phyloP scores from a whole-genome alignment of 2,113 vertebrate species.

The Hemichromis elongatus region DNA sequence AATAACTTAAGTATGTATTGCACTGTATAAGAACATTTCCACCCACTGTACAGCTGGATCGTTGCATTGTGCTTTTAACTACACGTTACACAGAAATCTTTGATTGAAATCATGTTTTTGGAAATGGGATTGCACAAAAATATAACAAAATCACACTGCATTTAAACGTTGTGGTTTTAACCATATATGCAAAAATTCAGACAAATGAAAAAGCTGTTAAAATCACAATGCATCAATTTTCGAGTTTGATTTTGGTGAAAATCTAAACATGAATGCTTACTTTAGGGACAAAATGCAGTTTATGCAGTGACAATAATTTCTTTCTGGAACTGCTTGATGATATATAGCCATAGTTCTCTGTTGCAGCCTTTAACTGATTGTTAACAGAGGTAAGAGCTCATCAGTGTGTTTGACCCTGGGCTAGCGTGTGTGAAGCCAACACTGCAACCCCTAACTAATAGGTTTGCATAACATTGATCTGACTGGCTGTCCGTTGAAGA shows the following conservation, averaged over 20 bases:
- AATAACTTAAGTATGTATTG: background rate
- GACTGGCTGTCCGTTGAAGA: slow-evolving; percentile 28
- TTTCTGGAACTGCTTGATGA: background rate
- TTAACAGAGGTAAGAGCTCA: slow-evolving; percentile 26
- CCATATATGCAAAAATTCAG: background rate
- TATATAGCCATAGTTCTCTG: background rate
- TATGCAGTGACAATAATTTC: no score
- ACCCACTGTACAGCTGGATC: background rate
- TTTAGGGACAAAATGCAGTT: background rate
- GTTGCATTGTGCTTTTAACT: background rate
- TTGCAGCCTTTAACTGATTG: background rate
- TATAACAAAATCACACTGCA: background rate
- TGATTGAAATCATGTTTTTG: background rate
- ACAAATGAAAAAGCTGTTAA: background rate
- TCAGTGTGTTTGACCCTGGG: slow-evolving; percentile 41
- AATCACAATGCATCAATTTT: background rate
- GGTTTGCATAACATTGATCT: slow-evolving; percentile 65
- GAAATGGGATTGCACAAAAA: background rate
- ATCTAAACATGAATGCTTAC: background rate
- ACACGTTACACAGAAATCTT: background rate
- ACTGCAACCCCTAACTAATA: slow-evolving; percentile 57
- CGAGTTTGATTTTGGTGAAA: background rate
- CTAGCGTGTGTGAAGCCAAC: slow-evolving; percentile 16
- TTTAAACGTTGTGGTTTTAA: background rate
- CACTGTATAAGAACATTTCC: background rate